phyloP scores from a whole-genome alignment of 2,797 vertebrate species.

The Picus viridis region DNA sequence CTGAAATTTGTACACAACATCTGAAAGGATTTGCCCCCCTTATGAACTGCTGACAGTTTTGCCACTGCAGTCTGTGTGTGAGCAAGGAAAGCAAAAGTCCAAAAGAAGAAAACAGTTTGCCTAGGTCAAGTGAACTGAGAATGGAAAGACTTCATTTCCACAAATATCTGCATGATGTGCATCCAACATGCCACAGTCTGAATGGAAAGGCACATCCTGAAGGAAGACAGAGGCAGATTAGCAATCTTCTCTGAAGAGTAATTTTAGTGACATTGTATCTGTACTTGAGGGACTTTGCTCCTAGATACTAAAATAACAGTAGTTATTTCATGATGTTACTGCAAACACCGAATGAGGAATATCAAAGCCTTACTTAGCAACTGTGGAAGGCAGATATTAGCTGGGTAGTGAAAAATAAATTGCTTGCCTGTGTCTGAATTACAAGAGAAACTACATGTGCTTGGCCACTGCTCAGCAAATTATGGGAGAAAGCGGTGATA shows the following conservation, averaged over 20 bases:
- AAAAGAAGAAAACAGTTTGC: background rate
- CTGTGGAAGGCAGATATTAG: background rate
- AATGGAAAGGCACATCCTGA: background rate
- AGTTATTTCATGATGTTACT: background rate
- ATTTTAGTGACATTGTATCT: background rate
- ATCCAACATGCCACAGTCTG: background rate
- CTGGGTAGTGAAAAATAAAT: background rate
- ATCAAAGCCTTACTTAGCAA: background rate
- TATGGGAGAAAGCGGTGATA: background rate
- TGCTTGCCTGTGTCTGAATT: background rate
- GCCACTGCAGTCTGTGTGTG: slow-evolving; percentile 60
- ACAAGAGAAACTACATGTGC: background rate
- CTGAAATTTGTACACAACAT: slow-evolving; percentile 65
- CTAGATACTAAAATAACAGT: background rate
- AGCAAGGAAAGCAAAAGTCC: slow-evolving; percentile 19
- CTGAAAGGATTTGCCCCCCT: slow-evolving; percentile 71
- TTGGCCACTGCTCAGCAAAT: background rate
- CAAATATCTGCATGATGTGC: background rate
- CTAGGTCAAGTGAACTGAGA: background rate
- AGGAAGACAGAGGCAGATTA: background rate
- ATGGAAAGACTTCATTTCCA: background rate
- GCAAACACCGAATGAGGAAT: background rate
- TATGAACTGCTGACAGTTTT: slow-evolving; percentile 70
- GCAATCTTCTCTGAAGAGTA: background rate
- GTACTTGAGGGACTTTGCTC: background rate